These are phyloP conservation scores for Lepidocolaptes lacrymiger DNA, from an alignment of 2,797 vertebrate species.

Conservation along the genomic window DNA sequence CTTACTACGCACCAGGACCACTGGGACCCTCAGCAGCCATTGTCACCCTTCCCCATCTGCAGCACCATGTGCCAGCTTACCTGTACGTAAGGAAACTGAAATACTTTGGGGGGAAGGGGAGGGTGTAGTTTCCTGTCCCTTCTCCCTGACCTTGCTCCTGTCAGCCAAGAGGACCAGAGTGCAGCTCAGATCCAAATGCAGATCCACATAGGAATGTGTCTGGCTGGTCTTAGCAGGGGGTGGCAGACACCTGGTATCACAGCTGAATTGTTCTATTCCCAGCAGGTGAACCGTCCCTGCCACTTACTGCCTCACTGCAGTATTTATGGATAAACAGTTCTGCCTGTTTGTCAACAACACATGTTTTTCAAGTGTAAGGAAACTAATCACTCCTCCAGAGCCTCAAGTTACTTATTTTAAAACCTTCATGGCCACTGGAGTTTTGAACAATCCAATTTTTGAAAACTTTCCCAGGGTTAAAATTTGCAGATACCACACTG, in stretches of 20 bases:
- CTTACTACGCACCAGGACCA: slow-evolving; percentile 54
- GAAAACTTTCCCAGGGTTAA: background rate
- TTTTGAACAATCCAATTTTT: background rate
- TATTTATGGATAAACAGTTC: background rate
- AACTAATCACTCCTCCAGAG: background rate
- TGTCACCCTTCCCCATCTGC: slow-evolving; percentile 73
- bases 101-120: rapidly evolving
- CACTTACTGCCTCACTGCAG: background rate
- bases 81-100: slow-evolving; percentile 70
- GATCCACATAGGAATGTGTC: rapidly evolving
- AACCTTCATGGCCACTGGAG: background rate
- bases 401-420: background rate
- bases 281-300: background rate
- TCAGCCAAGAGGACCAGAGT: rapidly evolving
- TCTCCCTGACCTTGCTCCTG: background rate
- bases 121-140: rapidly evolving
- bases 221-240: background rate
- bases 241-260: background rate
- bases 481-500: background rate
- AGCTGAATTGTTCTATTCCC: background rate
- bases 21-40: slow-evolving; percentile 67
- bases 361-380: background rate
- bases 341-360: background rate
- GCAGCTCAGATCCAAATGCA: background rate
- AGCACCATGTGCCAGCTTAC: slow-evolving; percentile 74